Evolutionary conservation across 2,797 vertebrate species (phyloP).

Genomic region (Pitangus sulphuratus): DNA sequence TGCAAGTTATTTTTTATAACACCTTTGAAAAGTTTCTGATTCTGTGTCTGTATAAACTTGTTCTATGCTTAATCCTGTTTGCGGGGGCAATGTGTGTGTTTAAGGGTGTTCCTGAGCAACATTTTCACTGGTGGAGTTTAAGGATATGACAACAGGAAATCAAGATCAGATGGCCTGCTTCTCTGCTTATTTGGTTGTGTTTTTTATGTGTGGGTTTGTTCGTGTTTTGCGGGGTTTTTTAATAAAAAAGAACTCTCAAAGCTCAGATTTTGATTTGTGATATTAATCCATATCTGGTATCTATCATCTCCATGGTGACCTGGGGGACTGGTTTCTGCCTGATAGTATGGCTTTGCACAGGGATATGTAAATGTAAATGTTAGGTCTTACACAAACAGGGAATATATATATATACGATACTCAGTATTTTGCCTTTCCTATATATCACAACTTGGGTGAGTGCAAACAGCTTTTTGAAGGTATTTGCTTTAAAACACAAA

Average conservation of each 20-base stretch:
- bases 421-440: not conserved
- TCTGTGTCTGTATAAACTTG: not conserved
- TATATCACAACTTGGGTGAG: not conserved
- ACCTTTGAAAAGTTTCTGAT: not conserved
- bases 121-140: not conserved
- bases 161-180: not conserved
- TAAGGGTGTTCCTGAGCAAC: not conserved
- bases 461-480: not conserved
- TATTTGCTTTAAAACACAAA: not conserved
- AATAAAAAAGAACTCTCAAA: not conserved
- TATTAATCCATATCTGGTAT: not conserved
- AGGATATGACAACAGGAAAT: not conserved
- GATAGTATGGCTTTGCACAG: not conserved
- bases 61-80: not conserved
- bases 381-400: rapidly evolving
- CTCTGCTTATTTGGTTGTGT: not conserved
- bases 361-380: not conserved
- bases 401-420: not conserved
- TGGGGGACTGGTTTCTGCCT: not conserved
- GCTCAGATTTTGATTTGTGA: not conserved
- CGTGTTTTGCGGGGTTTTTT: not conserved
- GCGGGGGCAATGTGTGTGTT: not conserved
- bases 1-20: not conserved
- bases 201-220: too few relatives aligned
- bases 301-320: not conserved